Conservation (phyloP, 1,140 invertebrate genomes). For the Lepidurus arcticus region DNA sequence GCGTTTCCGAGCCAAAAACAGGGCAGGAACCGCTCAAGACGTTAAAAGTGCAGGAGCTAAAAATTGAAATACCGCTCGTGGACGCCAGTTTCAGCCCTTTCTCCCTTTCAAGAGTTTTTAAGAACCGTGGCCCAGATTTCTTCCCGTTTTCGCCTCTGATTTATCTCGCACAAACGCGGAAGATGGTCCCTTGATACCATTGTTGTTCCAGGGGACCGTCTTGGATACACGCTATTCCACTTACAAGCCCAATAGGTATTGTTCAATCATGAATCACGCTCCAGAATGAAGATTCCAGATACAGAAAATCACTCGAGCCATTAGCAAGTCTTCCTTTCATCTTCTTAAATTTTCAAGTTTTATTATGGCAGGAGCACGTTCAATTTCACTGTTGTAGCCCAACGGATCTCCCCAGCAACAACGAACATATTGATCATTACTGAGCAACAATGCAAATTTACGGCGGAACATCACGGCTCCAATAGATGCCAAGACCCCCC, state of each 20-base stretch:
- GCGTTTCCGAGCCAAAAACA: neutral
- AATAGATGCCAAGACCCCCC: too few species aligned
- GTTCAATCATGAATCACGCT: neutral
- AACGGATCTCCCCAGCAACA: too few species aligned
- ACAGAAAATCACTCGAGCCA: neutral
- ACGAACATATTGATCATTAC: too few species aligned
- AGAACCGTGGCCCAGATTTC: neutral
- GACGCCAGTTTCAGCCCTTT: too few species aligned
- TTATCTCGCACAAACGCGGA: neutral
- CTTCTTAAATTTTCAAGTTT: neutral
- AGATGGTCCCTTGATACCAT: neutral
- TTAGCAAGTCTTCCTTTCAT: neutral
- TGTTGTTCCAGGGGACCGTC: neutral
- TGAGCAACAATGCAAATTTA: too few species aligned
- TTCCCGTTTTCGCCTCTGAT: neutral
- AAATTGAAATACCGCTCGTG: too few species aligned
- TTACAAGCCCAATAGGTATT: neutral
- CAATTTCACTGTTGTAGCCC: too few species aligned
- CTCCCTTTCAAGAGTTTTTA: too few species aligned
- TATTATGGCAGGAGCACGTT: too few species aligned
- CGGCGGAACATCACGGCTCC: too few species aligned
- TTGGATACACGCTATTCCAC: conserved; percentile 19
- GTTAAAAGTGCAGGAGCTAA: neutral
- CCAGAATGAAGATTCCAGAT: neutral
- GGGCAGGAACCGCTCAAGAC: neutral